These are phyloP conservation scores for Pandemis cinnamomeana DNA, from an alignment of 2,888 invertebrate genomes.

Conservation along the genomic window DNA sequence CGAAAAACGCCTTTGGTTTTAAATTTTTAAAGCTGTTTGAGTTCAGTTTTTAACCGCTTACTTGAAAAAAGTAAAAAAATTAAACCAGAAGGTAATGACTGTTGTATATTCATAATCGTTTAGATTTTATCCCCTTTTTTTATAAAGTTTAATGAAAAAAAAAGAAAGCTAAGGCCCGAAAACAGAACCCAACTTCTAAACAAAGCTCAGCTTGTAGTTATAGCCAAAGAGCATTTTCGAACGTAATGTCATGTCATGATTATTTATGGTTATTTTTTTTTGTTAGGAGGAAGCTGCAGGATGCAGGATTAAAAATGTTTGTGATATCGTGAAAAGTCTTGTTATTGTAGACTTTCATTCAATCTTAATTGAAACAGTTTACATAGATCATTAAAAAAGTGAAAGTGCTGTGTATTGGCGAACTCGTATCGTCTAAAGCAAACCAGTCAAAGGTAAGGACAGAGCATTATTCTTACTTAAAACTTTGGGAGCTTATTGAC, in stretches of 20 bases:
- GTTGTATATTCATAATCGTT: too few species aligned
- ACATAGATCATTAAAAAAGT: constrained; percentile 15
- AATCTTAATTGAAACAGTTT: background rate
- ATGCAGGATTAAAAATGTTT: constrained; percentile 19
- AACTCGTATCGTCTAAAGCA: constrained; percentile 8
- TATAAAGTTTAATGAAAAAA: too few species aligned
- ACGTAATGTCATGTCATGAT: constrained; percentile 38
- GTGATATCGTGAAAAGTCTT: constrained; percentile 32
- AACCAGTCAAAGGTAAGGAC: constrained; percentile 30
- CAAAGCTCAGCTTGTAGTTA: background rate
- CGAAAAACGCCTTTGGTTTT: background rate
- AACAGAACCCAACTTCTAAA: background rate
- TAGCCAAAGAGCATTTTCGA: constrained; percentile 22
- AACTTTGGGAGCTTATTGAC: constrained; percentile 25
- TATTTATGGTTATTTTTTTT: constrained; percentile 42
- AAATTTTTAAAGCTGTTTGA: background rate
- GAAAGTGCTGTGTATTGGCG: constrained; percentile 28
- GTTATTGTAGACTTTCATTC: constrained; percentile 19
- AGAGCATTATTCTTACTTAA: constrained; percentile 6
- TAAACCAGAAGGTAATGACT: background rate
- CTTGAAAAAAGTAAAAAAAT: background rate
- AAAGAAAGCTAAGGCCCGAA: too few species aligned
- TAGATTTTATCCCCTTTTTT: too few species aligned
- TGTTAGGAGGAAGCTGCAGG: constrained; percentile 1
- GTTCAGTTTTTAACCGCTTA: background rate